phyloP scores from a whole-genome alignment of 2,797 vertebrate species.

The Liasis olivaceus region DNA sequence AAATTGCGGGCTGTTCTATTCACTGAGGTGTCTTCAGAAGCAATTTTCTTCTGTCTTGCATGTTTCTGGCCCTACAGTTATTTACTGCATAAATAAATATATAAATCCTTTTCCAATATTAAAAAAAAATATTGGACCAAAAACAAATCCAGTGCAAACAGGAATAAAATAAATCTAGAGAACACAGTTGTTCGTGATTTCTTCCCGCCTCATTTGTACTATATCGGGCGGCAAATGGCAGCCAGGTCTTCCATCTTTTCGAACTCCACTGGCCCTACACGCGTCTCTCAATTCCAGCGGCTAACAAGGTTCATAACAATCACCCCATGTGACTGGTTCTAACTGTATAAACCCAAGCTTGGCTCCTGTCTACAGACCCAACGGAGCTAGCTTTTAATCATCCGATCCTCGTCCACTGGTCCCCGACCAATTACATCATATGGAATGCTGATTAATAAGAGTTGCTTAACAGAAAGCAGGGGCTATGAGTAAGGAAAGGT shows the following conservation, averaged over 20 bases:
- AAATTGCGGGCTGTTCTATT: not conserved
- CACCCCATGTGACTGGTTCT: not conserved
- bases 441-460: constrained; percentile 12
- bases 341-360: not conserved
- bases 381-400: not conserved
- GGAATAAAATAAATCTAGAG: not conserved
- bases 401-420: not conserved
- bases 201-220: not conserved
- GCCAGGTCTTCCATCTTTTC: not conserved
- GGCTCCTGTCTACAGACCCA: not conserved
- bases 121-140: not conserved
- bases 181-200: accelerated
- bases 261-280: not conserved
- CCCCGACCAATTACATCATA: constrained; percentile 11
- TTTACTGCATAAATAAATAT: not conserved
- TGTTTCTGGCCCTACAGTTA: not conserved
- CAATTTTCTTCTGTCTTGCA: constrained; percentile 2
- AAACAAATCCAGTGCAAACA: not conserved
- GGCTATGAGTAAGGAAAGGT: not conserved
- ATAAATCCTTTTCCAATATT: not conserved
- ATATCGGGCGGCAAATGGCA: not conserved
- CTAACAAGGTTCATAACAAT: not conserved
- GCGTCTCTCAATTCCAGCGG: not conserved
- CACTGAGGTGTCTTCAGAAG: not conserved
- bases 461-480: constrained; percentile 10